Evolutionary conservation across 2,113 vertebrate species (phyloP), one percentile per base, ranked within the genome.

Genomic region (Tachuris rubrigastra): DNA sequence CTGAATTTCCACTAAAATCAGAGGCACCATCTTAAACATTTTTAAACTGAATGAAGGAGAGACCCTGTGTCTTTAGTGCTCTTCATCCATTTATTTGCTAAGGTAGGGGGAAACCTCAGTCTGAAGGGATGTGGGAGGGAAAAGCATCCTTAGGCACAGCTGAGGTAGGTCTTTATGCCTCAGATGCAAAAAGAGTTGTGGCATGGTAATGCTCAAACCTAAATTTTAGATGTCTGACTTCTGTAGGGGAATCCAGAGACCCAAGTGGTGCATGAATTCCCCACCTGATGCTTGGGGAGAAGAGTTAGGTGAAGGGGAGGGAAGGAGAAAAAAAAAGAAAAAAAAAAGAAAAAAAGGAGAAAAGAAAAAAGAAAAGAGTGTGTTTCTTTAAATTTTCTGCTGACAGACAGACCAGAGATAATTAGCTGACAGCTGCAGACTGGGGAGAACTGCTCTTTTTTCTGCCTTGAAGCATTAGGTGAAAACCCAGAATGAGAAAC

Each of bases 351-450:
- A 49, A 11, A 8, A 8, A 27, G 15, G 2, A 49, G 22, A 23
- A 49, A 22, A 6, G 15, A 56, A 35, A 50, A 30, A 31, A n/a
- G n/a, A 25, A 31, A 85, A 81, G 31, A 76, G 89, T 89, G 66
- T 96, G 80, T 95, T 94, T 93, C 90, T 96, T 95, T 96, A 96
- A 89, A 83, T 92, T 94, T 95, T 96, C 52, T 96, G 60, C 92
- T 92, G 96, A 92, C 88, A 96, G 96, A 92, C 88, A 96, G 68
- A 65, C 68, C 37, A 93, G 65, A 86, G 83, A 85, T 96, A 96
- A 97, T 96, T 96, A 95, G 76, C 95, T 58, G 24, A 90, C 96
- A 97, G 96, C 95, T 96, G 96, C 93, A 90, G 83, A 33, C 60
- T 95, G 72, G 65, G 85, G 68, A 93, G 79, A 90, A 35, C 85